Percentiles rank a stretch among this genome's conserved stretches.
Conservation (phyloP, 2,113 vertebrate genomes). For the Etia nguti region DNA sequence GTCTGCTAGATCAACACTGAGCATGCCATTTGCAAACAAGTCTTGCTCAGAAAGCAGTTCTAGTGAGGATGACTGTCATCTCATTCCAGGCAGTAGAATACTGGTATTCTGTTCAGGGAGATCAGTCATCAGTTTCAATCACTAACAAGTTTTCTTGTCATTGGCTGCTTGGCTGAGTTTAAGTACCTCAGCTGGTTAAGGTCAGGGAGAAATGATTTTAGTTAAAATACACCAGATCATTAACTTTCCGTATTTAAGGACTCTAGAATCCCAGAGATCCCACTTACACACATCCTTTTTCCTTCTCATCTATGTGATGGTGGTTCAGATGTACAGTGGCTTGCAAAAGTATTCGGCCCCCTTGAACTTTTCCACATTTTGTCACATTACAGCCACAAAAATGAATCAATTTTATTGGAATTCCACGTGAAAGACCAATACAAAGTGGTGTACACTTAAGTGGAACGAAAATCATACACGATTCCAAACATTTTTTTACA, state of each 20-base stretch:
- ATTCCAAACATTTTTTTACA: too few species aligned
- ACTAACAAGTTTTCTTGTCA: not conserved
- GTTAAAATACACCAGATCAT: not conserved
- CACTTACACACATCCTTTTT: not conserved
- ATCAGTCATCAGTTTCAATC: not conserved
- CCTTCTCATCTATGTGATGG: not conserved
- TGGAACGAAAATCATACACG: too few species aligned
- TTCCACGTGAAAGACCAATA: too few species aligned
- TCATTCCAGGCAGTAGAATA: not conserved
- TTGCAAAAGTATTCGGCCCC: too few species aligned
- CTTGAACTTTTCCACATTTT: too few species aligned
- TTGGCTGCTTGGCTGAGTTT: not conserved
- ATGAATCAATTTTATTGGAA: too few species aligned
- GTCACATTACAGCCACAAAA: too few species aligned
- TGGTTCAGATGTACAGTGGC: not conserved
- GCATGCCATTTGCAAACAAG: not conserved
- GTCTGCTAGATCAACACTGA: not conserved
- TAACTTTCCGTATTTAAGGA: fast-evolving
- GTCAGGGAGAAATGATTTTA: not conserved
- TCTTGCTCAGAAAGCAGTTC: not conserved
- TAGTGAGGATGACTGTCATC: not conserved
- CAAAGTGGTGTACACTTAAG: too few species aligned
- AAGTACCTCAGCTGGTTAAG: not conserved
- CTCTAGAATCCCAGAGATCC: not conserved
- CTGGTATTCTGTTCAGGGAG: not conserved